A percentile compares a stretch with the other conserved stretches of the same genome.
Evolutionary conservation across 1,140 invertebrate genomes (phyloP).

Genomic region (Sminthurinus signatus): DNA sequence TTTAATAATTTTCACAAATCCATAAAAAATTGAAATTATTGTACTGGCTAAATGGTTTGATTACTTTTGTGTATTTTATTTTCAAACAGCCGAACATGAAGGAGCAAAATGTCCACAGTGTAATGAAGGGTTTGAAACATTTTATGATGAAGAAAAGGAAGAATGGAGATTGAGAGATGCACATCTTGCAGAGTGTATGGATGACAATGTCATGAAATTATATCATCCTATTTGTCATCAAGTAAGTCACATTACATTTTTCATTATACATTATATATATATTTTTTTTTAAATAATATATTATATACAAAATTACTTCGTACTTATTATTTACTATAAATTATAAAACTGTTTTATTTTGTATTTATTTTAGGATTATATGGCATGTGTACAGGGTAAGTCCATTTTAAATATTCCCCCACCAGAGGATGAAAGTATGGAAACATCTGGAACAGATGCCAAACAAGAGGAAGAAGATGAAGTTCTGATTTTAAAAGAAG

Average conservation of each 20-base stretch:
- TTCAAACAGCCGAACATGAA: conserved; percentile 46
- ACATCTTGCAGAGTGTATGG: conserved; percentile 53
- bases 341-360: neutral
- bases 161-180: conserved; percentile 90
- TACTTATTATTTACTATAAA: too few relatives aligned
- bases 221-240: conserved; percentile 89
- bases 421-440: neutral
- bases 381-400: neutral
- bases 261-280: too few relatives aligned
- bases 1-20: too few relatives aligned
- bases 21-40: conserved; percentile 50
- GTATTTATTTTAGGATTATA: conserved; percentile 22
- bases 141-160: conserved; percentile 91
- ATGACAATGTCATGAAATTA: conserved; percentile 56
- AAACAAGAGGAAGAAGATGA: conserved; percentile 46
- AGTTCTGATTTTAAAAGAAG: conserved; percentile 43
- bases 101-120: conserved; percentile 75
- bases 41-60: conserved; percentile 56
- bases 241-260: too few relatives aligned
- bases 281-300: too few relatives aligned
- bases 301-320: too few relatives aligned
- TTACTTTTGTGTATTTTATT: too few relatives aligned
- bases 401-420: neutral
- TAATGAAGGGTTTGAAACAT: conserved; percentile 82
- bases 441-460: conserved; percentile 15